Base-by-base conservation (phyloP, 2,113 vertebrate genomes). In the Heterocephalus glaber region DNA sequence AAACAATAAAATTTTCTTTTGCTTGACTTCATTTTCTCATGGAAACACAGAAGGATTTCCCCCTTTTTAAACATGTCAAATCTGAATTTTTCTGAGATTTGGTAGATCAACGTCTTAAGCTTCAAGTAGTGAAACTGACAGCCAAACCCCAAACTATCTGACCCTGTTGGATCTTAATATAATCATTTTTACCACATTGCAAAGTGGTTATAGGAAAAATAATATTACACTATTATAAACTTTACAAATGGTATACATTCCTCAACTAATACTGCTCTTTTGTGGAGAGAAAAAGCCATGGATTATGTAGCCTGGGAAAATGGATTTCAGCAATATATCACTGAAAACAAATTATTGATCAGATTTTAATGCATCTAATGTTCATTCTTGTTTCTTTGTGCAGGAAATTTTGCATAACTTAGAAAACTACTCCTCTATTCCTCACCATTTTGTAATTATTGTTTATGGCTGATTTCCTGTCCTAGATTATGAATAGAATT, bases 321-420 rank as follows among this genome's bases (percentile, higher is more conserved):
- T 70, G 87, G 52, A 82, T 91, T 90, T 96, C 66, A 92, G 33
- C 56, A 79, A 56, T 68, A 87, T 86, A 90, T 97, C 52, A 92
- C 85, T 88, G 86, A 94, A 91, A 96, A 47, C 41, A 95, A 80
- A 60, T 63, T 97, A 96, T 97, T 95, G 92, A 97, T 97, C 86
- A 58, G n/a, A 79, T 80, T 81, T 92, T 95, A 98, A 97, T 92
- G 86, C 14, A 17, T 33, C 35, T 95, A 89, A 83, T 85, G 44
- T 95, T 96, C 41, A 86, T 79, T 87, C 16, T 89, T 94, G 47
- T 66, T 54, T 38, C 24, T 7, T 2, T 30, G 6, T 26, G 52
- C 63, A 66, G 90, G 90, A 95, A 95, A 81, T 47, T 86, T 61
- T 74, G 22, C 1, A 49, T 92, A 88, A 97, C 44, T 90, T 92